Evolutionary conservation across 2,113 vertebrate species (phyloP), one percentile per base, ranked within the genome.

Genomic region (Grallaria varia): DNA sequence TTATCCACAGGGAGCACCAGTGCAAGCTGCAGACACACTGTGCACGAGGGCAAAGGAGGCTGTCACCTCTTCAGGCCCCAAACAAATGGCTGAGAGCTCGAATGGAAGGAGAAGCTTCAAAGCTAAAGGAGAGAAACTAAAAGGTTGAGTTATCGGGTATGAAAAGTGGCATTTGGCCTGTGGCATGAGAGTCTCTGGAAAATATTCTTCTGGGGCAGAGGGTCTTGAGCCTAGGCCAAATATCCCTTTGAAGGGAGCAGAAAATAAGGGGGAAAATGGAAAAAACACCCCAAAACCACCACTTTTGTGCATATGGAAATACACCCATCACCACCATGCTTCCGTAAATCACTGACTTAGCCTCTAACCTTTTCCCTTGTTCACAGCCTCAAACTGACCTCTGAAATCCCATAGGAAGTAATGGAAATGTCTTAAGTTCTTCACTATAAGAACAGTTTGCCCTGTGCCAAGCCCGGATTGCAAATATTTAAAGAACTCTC

Each of bases 381-480:
- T 16, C 69, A 39, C 12, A 78, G 92, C 39, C 68, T 72, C 80
- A 63, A 68, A 86, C 39, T 79, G 90, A 94, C 92, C 90, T 87
- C 76, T 82, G 83, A 84, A 96, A 92, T 90, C 90, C 76, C 88
- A 95, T 28, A 72, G 85, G 72, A 96, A 96, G 64, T 44, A 74
- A 95, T 90, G 80, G 92, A 89, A 78, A 96, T 96, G 39, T 93
- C 92, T 92, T 72, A 78, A 88, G 93, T 95, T 95, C 88, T 90
- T 93, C 84, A 25, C 83, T 71, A 5, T 60, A 93, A 84, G 69
- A 84, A 44, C 60, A 49, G 68, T 64, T 89, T 75, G 37, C 83
- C 79, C 76, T 3, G 0, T 81, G 92, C 79, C 82, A 96, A 88
- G 77, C 58, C 69, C 2, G 0, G 35, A 88, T 21, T 86, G 95